phyloP scores from a whole-genome alignment of 2,888 invertebrate genomes.

The Lithophane ornitopus region DNA sequence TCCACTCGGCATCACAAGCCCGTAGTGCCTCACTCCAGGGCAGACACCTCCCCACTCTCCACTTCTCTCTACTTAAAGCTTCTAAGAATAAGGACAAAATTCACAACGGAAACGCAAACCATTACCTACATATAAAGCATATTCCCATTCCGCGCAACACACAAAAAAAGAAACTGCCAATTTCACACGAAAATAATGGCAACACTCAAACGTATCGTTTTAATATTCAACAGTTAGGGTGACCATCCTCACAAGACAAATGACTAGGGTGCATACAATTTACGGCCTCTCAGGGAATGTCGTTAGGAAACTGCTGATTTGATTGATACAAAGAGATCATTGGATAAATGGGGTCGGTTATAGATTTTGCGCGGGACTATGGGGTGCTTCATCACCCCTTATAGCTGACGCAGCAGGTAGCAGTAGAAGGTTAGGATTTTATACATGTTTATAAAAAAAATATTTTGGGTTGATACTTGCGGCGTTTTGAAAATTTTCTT shows the following conservation, averaged over 20 bases:
- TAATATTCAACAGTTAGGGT: slow-evolving; percentile 63
- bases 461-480: slow-evolving; percentile 30
- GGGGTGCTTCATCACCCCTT: slow-evolving; percentile 41
- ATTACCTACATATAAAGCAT: slow-evolving; percentile 1
- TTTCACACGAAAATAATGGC: slow-evolving; percentile 55
- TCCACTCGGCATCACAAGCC: neutral
- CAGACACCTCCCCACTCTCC: neutral
- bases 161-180: slow-evolving; percentile 50
- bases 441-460: slow-evolving; percentile 50
- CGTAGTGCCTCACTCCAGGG: too few relatives aligned
- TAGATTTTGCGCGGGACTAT: slow-evolving; percentile 33
- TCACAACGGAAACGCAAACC: slow-evolving; percentile 4
- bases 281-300: slow-evolving; percentile 59
- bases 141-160: slow-evolving; percentile 31
- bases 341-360: slow-evolving; percentile 61
- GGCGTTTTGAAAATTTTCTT: neutral
- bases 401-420: slow-evolving; percentile 30
- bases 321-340: slow-evolving; percentile 71
- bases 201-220: slow-evolving; percentile 57
- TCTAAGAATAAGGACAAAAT: neutral
- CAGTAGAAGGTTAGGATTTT: slow-evolving; percentile 17
- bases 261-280: slow-evolving; percentile 74
- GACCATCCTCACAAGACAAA: slow-evolving; percentile 66
- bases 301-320: slow-evolving; percentile 71
- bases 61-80: neutral